Conservation (phyloP, 2,888 invertebrate genomes). For the Anodontia alba region DNA sequence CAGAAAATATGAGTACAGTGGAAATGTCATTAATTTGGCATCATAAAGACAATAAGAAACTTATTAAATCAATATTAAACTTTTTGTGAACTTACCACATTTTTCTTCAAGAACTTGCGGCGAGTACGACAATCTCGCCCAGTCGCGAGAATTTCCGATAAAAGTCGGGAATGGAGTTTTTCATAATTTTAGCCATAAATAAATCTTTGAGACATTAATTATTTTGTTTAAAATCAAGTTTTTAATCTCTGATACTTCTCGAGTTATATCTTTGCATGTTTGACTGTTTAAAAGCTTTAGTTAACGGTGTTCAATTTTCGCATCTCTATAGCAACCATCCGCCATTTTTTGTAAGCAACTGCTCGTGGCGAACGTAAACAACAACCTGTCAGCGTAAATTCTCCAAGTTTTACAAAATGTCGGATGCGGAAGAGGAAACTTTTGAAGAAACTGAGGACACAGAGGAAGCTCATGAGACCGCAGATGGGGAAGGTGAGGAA, state of each 20-base stretch:
- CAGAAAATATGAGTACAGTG: neutral
- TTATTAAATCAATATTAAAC: neutral
- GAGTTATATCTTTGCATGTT: neutral
- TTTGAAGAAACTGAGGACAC: constrained; percentile 62
- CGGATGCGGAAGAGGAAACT: constrained; percentile 65
- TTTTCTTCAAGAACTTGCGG: neutral
- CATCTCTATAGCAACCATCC: constrained; percentile 70
- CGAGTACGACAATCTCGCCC: constrained; percentile 28
- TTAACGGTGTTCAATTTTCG: neutral
- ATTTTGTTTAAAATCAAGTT: too few species aligned
- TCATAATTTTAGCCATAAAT: neutral
- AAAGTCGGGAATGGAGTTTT: constrained; percentile 26
- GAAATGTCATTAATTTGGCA: neutral
- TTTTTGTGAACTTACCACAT: constrained; percentile 5
- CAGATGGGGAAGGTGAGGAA: constrained; percentile 58
- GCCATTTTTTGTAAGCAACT: constrained; percentile 74
- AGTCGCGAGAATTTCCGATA: constrained; percentile 45
- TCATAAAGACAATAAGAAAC: neutral
- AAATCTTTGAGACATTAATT: neutral
- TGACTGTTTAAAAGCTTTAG: neutral
- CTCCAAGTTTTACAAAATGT: constrained; percentile 55
- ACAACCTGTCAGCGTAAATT: neutral
- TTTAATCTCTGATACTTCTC: neutral
- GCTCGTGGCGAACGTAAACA: constrained; percentile 41
- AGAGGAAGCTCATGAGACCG: constrained; percentile 70